A percentile compares a stretch with the other conserved stretches of the same genome.
Conservation (phyloP, 1,140 invertebrate genomes). For the Spodoptera frugiperda region DNA sequence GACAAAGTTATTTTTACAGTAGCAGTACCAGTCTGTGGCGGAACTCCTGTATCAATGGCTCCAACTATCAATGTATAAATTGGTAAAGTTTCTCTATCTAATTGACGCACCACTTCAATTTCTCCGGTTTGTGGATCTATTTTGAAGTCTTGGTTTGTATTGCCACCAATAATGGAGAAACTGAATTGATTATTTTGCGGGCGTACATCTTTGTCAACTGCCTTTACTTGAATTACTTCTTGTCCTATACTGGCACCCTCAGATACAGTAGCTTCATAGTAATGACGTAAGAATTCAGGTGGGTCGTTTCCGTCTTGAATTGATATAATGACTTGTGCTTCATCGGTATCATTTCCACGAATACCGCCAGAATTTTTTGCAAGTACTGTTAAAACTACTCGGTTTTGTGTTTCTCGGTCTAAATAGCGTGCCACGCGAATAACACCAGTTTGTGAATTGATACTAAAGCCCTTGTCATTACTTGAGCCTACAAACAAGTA, state of each 20-base stretch:
- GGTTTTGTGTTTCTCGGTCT: slow-evolving; percentile 96
- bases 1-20: slow-evolving; percentile 91
- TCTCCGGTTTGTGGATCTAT: slow-evolving; percentile 95
- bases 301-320: slow-evolving; percentile 98
- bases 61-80: slow-evolving; percentile 94
- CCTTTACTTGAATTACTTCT: slow-evolving; percentile 92
- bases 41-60: slow-evolving; percentile 95
- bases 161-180: slow-evolving; percentile 95
- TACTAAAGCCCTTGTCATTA: slow-evolving; percentile 96
- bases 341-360: slow-evolving; percentile 97
- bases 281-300: slow-evolving; percentile 93
- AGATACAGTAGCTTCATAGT: slow-evolving; percentile 92
- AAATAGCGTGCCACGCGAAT: slow-evolving; percentile 93
- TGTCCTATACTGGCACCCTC: slow-evolving; percentile 92
- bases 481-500: slow-evolving; percentile 97
- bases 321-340: slow-evolving; percentile 96
- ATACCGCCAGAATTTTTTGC: slow-evolving; percentile 98
- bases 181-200: slow-evolving; percentile 97
- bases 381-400: slow-evolving; percentile 95
- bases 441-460: slow-evolving; percentile 94
- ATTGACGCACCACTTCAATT: slow-evolving; percentile 90
- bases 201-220: slow-evolving; percentile 96
- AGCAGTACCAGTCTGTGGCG: slow-evolving; percentile 95
- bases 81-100: slow-evolving; percentile 94
- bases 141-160: slow-evolving; percentile 93